Base-by-base conservation (phyloP, 2,113 vertebrate species). In the Girardinichthys multiradiatus region DNA sequence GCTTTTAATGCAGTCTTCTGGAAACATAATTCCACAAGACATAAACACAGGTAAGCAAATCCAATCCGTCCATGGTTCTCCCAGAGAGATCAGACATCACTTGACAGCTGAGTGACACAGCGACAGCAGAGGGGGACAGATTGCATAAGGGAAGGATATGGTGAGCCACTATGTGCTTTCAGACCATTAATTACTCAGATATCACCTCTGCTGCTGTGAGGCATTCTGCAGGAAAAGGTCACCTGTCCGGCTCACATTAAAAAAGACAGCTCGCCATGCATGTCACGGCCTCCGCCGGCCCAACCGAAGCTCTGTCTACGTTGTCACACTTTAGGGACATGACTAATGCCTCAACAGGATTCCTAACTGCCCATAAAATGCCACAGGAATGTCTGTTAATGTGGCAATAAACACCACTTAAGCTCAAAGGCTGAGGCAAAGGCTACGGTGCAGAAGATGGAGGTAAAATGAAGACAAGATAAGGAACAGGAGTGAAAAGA, bases 211-310 rank as follows among this genome's bases (percentile, higher is more conserved):
- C 69, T 30, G 59, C 68, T 37, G 1, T 26, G 4, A 64, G 86
- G 68, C 77, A 75, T 81, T 77, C 70, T 69, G 65, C 60, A 63
- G 71, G 80, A 86, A 93, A 93, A 92, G 90, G 91, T 93, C 92
- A 91, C 77, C 66, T 39, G 86, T 83, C 90, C 89, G 88, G 79
- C 76, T 79, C 15, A 19, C 59, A 81, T 80, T n/a, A n/a, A 77
- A 75, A 39, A 83, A 79, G 87, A 73, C 79, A 60, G 70, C 75
- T 88, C 63, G 6, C 87, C 85, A 86, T 89, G 87, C 83, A 42
- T 85, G 83, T 88, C 87, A 89, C 76, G 61, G 77, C 79, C 83
- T 64, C 74, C 42, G 51, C 63, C 6, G 60, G 70, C 70, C 80
- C 42, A 27, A 68, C 70, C 64, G 45, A 61, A n/a, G 62, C 72